Percentiles rank a stretch among this genome's conserved stretches.
phyloP scores from a whole-genome alignment of 2,888 invertebrate genomes.

The Caradrina kadenii region DNA sequence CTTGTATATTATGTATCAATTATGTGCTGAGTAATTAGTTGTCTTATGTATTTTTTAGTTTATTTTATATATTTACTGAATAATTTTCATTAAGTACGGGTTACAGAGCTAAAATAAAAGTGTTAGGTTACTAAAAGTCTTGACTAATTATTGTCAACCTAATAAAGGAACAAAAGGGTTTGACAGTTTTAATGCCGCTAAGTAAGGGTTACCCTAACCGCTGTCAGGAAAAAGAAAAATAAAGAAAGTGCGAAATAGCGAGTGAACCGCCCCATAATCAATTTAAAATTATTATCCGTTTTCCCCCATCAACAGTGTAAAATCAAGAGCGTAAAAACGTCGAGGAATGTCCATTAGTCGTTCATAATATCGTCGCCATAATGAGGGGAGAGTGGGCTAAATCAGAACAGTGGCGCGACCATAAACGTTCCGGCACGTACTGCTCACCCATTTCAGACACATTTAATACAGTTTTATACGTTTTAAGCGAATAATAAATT shows the following conservation, averaged over 20 bases:
- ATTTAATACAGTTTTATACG: conserved; percentile 48
- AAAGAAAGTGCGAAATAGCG: conserved; percentile 50
- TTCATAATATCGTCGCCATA: conserved; percentile 79
- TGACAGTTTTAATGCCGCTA: conserved; percentile 18
- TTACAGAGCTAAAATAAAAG: not conserved
- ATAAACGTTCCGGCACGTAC: conserved; percentile 80
- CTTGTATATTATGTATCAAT: conserved; percentile 75
- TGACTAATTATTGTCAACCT: conserved; percentile 22
- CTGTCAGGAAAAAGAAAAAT: conserved; percentile 41
- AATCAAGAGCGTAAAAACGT: conserved; percentile 78
- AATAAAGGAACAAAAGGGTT: conserved; percentile 39
- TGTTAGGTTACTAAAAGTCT: not conserved
- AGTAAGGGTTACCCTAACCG: conserved; percentile 34
- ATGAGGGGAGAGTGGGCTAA: conserved; percentile 81
- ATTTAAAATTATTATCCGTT: conserved; percentile 79
- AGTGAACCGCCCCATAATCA: conserved; percentile 64
- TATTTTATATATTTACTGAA: not conserved
- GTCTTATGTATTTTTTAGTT: not conserved
- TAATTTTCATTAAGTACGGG: not conserved
- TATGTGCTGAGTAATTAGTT: conserved; percentile 49
- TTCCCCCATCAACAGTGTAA: conserved; percentile 73
- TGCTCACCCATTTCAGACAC: conserved; percentile 63
- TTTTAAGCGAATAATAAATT: conserved; percentile 45
- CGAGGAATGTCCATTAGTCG: conserved; percentile 83
- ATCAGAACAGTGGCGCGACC: conserved; percentile 73